These are phyloP conservation scores for Myanophis thanlyinensis DNA, from an alignment of 2,113 vertebrate species.

Conservation along the genomic window DNA sequence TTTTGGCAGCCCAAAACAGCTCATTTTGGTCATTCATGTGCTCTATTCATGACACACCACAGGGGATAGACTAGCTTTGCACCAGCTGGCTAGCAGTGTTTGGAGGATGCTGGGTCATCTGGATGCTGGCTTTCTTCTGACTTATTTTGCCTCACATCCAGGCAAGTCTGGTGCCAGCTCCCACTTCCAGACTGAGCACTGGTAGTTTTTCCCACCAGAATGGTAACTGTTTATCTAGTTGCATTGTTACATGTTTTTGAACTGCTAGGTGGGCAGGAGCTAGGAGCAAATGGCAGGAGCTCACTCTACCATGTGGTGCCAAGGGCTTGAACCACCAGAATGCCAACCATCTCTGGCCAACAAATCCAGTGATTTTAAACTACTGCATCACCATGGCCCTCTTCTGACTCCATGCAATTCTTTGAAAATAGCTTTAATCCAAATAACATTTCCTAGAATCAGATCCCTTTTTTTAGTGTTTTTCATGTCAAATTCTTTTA, in stretches of 20 bases:
- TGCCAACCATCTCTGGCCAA: not conserved
- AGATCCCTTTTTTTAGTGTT: not conserved
- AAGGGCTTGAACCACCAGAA: not conserved
- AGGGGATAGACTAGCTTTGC: not conserved
- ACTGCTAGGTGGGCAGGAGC: not conserved
- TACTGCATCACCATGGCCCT: not conserved
- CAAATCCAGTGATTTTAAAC: not conserved
- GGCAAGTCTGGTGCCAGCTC: not conserved
- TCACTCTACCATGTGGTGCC: not conserved
- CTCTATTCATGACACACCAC: not conserved
- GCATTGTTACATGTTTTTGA: not conserved
- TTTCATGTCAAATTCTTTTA: not conserved
- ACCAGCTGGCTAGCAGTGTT: not conserved
- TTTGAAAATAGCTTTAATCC: not conserved
- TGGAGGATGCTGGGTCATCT: not conserved
- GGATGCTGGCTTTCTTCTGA: not conserved
- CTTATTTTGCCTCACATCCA: not conserved
- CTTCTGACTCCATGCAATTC: too few species aligned
- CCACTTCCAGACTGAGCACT: not conserved
- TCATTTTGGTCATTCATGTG: not conserved
- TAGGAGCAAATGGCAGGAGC: not conserved
- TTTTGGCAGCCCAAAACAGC: not conserved
- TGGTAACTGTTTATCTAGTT: not conserved
- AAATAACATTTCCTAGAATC: not conserved
- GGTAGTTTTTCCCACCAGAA: not conserved